Base-by-base conservation (phyloP, 2,797 vertebrate genomes). In the Poeciliopsis gracilis region DNA sequence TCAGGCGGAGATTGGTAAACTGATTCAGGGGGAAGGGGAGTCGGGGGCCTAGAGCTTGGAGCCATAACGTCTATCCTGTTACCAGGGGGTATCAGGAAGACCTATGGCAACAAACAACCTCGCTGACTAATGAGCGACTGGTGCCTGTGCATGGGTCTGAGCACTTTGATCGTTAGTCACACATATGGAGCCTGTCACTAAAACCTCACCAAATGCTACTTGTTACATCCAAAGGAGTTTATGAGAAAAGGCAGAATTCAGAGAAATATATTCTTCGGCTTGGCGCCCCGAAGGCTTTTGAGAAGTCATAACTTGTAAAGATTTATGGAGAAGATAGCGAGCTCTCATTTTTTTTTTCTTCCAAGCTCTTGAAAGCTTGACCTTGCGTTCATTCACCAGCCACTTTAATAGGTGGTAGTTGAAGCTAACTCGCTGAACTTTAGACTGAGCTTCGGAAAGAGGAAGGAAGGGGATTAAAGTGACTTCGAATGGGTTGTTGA, bases 121-220 rank as follows among this genome's bases (percentile, higher is more conserved):
- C 92, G 89, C 73, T 77, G 77, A 84, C 91, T 94, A 92, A 95
- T 72, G 81, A 92, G 84, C 75, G 47, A 59, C 84, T 18, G 90
- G 86, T 33, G 83, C 63, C 79, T 55, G 82, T 49, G 76, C 83
- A 76, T 90, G 85, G 28, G 82, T 59, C 80, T 59, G 83, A 47
- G 74, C 82, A 78, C 90, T 95, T 94, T 94, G 91, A 95, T 95
- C 85, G 79, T 86, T 72, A 73, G 89, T 90, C 90, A 86, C 91
- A 94, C 95, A 94, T 90, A 90, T 95, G 93, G 94, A 92, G 77
- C 88, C 83, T 87, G 92, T 94, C 93, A 88, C 91, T 85, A 77
- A 75, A 80, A 89, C 81, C 71, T 75, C 85, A 77, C 84, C 79
- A 84, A 91, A 91, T 89, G 90, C 86, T 84, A 76, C 82, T 88